Conservation (phyloP, 2,888 invertebrate species). For the Nomada fabriciana region DNA sequence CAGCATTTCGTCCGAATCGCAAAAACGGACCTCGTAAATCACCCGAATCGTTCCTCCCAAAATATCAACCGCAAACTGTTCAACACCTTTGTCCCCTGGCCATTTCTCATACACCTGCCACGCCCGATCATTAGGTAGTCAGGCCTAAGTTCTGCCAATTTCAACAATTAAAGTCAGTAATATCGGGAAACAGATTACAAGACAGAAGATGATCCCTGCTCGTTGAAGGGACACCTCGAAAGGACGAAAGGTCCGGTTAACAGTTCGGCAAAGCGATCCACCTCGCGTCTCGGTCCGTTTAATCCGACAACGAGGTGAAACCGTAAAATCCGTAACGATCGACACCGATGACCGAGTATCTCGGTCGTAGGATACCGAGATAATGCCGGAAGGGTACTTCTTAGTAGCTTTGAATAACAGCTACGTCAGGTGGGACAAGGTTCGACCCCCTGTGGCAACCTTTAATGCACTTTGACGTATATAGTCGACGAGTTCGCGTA, state of each 20-base stretch:
- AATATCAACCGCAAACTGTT: not conserved
- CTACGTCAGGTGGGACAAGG: slow-evolving; percentile 45
- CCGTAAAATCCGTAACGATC: slow-evolving; percentile 62
- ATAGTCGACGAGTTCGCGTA: slow-evolving; percentile 17
- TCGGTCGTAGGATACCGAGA: slow-evolving; percentile 25
- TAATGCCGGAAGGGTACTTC: slow-evolving; percentile 57
- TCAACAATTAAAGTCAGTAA: slow-evolving; percentile 79
- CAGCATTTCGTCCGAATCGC: not conserved
- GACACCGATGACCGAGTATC: slow-evolving; percentile 67
- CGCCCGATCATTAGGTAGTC: not conserved
- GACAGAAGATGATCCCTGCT: slow-evolving; percentile 46
- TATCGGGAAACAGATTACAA: slow-evolving; percentile 78
- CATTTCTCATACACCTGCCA: slow-evolving; percentile 25
- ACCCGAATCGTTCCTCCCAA: too few relatives aligned
- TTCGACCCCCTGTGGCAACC: slow-evolving; percentile 35
- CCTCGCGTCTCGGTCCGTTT: slow-evolving; percentile 7
- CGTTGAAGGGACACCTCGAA: not conserved
- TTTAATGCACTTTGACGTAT: slow-evolving; percentile 45
- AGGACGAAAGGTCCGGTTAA: not conserved
- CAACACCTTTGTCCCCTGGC: not conserved
- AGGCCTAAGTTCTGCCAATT: slow-evolving; percentile 47
- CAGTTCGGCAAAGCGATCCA: slow-evolving; percentile 10
- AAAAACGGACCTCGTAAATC: not conserved
- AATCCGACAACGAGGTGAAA: slow-evolving; percentile 45
- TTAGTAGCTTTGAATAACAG: slow-evolving; percentile 31